Percentiles rank a stretch among this genome's conserved stretches.
Evolutionary conservation across 2,888 invertebrate genomes (phyloP).

Genomic region (Pristionchus entomophagus): DNA sequence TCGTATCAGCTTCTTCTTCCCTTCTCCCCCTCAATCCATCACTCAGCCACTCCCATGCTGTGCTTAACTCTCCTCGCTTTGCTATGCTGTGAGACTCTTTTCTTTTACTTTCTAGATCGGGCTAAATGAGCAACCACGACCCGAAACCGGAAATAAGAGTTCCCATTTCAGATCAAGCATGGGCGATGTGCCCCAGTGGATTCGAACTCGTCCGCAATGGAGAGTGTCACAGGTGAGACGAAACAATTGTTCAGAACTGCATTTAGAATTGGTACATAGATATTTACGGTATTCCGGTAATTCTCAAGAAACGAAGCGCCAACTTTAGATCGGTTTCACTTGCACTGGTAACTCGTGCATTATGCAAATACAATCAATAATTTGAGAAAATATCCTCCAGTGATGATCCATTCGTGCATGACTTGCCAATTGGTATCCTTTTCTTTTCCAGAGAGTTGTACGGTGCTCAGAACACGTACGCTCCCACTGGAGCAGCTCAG

Average conservation of each 20-base stretch:
- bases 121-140: neutral
- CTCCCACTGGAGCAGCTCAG: neutral
- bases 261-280: too few species aligned
- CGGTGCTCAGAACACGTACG: neutral
- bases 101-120: neutral
- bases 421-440: neutral
- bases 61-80: neutral
- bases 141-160: neutral
- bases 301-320: neutral
- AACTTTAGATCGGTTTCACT: too few species aligned
- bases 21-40: neutral
- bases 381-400: neutral
- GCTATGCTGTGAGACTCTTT: neutral
- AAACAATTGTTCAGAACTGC: too few species aligned
- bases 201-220: conserved; percentile 11
- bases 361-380: too few species aligned
- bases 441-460: neutral
- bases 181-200: neutral
- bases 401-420: neutral
- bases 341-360: too few species aligned
- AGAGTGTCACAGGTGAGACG: neutral
- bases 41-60: neutral
- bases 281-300: neutral
- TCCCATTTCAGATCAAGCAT: neutral
- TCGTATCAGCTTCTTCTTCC: neutral